Base-by-base conservation (phyloP, 2,113 vertebrate genomes). In the Falcunculus frontatus region DNA sequence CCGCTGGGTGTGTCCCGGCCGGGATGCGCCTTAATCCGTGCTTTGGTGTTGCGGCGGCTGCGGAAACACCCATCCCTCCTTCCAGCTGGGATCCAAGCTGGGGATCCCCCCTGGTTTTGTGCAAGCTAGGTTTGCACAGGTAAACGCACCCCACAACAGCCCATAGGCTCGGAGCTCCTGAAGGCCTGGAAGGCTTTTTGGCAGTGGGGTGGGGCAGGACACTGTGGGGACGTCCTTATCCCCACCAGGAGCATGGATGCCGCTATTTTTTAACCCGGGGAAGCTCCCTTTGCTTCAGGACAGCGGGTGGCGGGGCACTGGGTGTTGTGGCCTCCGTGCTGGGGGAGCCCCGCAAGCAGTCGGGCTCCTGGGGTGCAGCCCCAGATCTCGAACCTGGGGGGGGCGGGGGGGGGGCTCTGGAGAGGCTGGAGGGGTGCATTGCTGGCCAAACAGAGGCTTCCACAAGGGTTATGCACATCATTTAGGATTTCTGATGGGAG, bases 1-100 rank as follows among this genome's bases (percentile, higher is more conserved):
- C 76, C 44, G 49, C 82, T 63, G 96, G 95, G 91, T 90, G 96
- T 92, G 91, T 83, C 93, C 56, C 4, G 50, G 46, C 49, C 16
- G 1, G 46, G 93, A 96, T 96, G 89, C 42, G 75, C 57, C 53
- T 70, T 17, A 39, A 52, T 37, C 49, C 9, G 1, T 5, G 81
- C 59, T 27, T 35, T 8, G 19, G n/a, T 5, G 33, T 62, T 64
- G 84, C 42, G 3, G 76, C 5, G 16, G 56, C 78, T 1, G 5
- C 9, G 12, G 67, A 3, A 68, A 12, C 12, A 7, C 27, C 53
- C 83, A 6, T 12, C 70, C 75, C 23, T 49, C 52, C 42, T n/a
- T 62, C 63, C 79, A 55, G 41, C 78, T 7, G 87, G 41, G 41
- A 29, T 49, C 63, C 70, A 1, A 8, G 47, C 30, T 17, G 47